Percentiles rank a stretch among this genome's conserved stretches.
These are phyloP conservation scores for Branchellion lobata DNA, from an alignment of 2,888 invertebrate genomes.

Conservation along the genomic window DNA sequence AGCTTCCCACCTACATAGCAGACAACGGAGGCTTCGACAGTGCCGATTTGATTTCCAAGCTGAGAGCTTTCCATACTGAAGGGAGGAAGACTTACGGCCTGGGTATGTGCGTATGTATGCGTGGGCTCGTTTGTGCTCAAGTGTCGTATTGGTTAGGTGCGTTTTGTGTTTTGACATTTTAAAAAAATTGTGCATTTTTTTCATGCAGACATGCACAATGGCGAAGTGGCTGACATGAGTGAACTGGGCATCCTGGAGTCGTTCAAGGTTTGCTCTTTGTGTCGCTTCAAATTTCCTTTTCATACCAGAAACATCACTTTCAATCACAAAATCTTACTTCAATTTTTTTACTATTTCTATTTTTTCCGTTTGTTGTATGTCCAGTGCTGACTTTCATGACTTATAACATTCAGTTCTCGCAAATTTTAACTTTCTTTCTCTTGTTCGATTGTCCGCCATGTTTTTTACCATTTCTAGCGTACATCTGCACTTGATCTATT, in stretches of 20 bases:
- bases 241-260: constrained; percentile 91
- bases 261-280: constrained; percentile 71
- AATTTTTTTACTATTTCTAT: too few relatives aligned
- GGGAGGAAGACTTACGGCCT: constrained; percentile 77
- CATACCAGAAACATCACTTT: too few relatives aligned
- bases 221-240: constrained; percentile 85
- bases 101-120: constrained; percentile 65
- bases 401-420: too few relatives aligned
- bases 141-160: neutral
- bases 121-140: neutral
- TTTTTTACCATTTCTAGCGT: too few relatives aligned
- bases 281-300: too few relatives aligned
- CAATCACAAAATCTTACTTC: too few relatives aligned
- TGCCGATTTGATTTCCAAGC: constrained; percentile 71
- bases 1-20: constrained; percentile 90
- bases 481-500: too few relatives aligned
- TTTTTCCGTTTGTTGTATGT: neutral
- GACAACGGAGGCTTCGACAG: constrained; percentile 97
- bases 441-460: too few relatives aligned
- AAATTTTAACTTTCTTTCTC: too few relatives aligned
- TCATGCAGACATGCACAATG: constrained; percentile 61
- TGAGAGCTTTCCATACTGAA: constrained; percentile 84
- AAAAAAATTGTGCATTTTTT: neutral
- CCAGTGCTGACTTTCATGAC: too few relatives aligned
- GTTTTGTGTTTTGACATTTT: neutral